phyloP scores from a whole-genome alignment of 2,888 invertebrate species.

The Taphrorychus bicolor region DNA sequence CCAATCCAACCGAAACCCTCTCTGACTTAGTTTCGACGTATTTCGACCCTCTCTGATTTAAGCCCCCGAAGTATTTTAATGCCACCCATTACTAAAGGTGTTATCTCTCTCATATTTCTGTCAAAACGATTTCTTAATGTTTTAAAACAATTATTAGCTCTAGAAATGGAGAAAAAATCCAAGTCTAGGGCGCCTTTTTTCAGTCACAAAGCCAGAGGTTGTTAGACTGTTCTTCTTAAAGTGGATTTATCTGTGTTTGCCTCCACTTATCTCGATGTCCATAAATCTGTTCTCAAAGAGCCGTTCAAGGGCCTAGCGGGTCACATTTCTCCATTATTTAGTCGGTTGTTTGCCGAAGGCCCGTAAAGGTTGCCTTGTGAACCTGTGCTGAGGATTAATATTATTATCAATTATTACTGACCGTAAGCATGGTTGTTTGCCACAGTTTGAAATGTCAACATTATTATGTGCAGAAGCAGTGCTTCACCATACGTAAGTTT shows the following conservation, averaged over 20 bases:
- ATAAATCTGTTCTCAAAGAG: constrained; percentile 12
- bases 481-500: constrained; percentile 40
- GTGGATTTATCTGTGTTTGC: neutral
- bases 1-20: neutral
- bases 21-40: too few species aligned
- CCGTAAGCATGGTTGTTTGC: constrained; percentile 43
- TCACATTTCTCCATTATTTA: constrained; percentile 21
- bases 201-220: neutral
- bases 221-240: neutral
- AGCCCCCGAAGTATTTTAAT: constrained; percentile 25
- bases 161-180: neutral
- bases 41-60: constrained; percentile 2
- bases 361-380: neutral
- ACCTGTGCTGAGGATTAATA: neutral
- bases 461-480: constrained; percentile 38
- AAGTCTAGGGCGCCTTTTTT: too few species aligned
- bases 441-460: constrained; percentile 42
- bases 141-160: constrained; percentile 13
- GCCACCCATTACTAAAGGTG: constrained; percentile 21
- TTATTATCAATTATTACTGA: too few species aligned
- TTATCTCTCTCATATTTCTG: constrained; percentile 24
- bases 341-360: neutral
- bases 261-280: neutral
- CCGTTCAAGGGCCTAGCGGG: constrained; percentile 2
- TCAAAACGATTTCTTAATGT: constrained; percentile 6